These are phyloP conservation scores for Astyanax mexicanus DNA, from an alignment of 2,797 vertebrate species.

Conservation along the genomic window DNA sequence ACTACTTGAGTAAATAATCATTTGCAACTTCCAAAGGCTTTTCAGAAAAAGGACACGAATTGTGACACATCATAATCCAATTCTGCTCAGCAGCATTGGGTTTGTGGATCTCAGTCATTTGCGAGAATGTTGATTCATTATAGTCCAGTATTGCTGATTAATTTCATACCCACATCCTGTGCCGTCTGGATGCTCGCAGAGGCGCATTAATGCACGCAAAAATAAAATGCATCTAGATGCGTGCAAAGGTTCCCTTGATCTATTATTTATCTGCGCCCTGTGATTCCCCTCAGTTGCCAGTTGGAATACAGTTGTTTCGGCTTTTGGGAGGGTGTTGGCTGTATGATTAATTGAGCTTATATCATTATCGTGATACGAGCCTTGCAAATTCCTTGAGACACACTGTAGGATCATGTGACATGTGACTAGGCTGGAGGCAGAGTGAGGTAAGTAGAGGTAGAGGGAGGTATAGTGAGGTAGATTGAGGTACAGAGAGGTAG, in stretches of 20 bases:
- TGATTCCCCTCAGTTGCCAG: neutral
- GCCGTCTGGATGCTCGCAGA: neutral
- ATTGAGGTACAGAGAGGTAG: too few species aligned
- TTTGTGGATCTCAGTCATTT: slow-evolving; percentile 54
- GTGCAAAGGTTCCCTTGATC: neutral
- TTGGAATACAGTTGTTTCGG: too few species aligned
- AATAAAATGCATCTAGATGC: too few species aligned
- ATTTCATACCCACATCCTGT: slow-evolving; percentile 12
- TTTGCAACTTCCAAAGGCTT: slow-evolving; percentile 61
- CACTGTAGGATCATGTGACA: too few species aligned
- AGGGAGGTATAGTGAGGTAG: too few species aligned
- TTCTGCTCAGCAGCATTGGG: slow-evolving; percentile 66
- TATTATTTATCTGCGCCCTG: neutral
- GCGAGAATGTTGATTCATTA: slow-evolving; percentile 28
- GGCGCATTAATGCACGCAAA: too few species aligned
- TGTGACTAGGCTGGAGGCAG: too few species aligned
- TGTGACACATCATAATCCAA: slow-evolving; percentile 62
- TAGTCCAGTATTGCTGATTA: slow-evolving; percentile 9
- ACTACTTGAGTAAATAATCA: slow-evolving; percentile 59
- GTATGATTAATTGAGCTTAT: too few species aligned
- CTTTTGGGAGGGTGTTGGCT: too few species aligned
- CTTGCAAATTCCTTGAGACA: too few species aligned
- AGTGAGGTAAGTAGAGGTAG: too few species aligned
- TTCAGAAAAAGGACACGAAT: slow-evolving; percentile 58
- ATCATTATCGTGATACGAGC: too few species aligned